phyloP scores from a whole-genome alignment of 2,113 vertebrate species.

The Psettodes erumei region DNA sequence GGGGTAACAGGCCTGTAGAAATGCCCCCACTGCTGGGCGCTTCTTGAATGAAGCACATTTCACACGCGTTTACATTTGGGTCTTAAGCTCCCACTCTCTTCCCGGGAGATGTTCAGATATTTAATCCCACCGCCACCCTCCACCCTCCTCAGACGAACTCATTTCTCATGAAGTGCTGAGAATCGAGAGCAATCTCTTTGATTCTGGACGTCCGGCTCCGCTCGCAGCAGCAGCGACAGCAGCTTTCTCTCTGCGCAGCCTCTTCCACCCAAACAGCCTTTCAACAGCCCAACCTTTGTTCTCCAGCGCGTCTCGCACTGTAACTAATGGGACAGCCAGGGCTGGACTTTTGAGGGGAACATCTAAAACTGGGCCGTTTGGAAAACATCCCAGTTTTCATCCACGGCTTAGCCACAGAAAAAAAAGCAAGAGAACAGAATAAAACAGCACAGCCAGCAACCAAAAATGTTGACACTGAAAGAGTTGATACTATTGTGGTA shows the following conservation, averaged over 20 bases:
- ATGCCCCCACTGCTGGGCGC: neutral
- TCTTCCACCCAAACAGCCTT: slow-evolving; percentile 49
- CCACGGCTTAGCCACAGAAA: slow-evolving; percentile 38
- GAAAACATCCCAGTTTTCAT: slow-evolving; percentile 62
- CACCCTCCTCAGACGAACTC: neutral
- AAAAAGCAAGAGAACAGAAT: neutral
- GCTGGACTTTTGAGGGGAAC: slow-evolving; percentile 43
- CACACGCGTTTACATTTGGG: slow-evolving; percentile 1
- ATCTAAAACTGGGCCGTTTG: slow-evolving; percentile 67
- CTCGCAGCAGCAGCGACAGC: slow-evolving; percentile 23
- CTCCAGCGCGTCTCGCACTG: slow-evolving; percentile 12
- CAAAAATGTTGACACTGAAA: slow-evolving; percentile 48
- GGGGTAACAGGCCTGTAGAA: neutral
- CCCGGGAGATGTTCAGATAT: slow-evolving; percentile 27
- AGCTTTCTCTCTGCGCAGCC: slow-evolving; percentile 38
- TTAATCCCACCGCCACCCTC: neutral
- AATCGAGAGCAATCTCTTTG: slow-evolving; percentile 46
- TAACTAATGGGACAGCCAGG: slow-evolving; percentile 54
- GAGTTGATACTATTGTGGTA: slow-evolving; percentile 45
- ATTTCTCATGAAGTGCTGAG: slow-evolving; percentile 21
- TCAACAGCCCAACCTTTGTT: slow-evolving; percentile 61
- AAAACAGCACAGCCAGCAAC: slow-evolving; percentile 44
- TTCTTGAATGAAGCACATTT: slow-evolving; percentile 4
- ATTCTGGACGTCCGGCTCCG: slow-evolving; percentile 44
- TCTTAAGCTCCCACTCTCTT: slow-evolving; percentile 1